Evolutionary conservation across 2,797 vertebrate genomes (phyloP).

Genomic region (Hephaestus fuliginosus): DNA sequence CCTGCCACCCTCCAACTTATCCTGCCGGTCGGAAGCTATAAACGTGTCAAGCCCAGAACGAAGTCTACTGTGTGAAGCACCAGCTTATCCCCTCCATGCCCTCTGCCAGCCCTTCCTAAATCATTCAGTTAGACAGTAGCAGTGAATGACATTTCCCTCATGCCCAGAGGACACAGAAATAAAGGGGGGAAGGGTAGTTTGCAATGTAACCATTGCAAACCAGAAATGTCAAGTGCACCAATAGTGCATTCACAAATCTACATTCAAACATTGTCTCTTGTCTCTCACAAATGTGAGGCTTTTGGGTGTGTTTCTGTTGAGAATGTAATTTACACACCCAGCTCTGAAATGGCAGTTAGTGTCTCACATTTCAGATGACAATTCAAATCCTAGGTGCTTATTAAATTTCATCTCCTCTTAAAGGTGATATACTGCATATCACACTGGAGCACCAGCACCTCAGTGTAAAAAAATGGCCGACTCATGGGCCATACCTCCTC

Average conservation of each 20-base stretch:
- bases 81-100: conserved; percentile 36
- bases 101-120: conserved; percentile 56
- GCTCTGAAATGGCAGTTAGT: not conserved
- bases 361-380: too few relatives aligned
- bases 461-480: too few relatives aligned
- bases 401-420: not conserved
- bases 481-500: too few relatives aligned
- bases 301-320: not conserved
- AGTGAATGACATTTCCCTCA: conserved; percentile 80
- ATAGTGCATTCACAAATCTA: too few relatives aligned
- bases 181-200: conserved; percentile 16
- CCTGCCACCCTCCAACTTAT: conserved; percentile 73
- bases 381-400: not conserved
- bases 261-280: not conserved
- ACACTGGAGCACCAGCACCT: too few relatives aligned
- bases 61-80: conserved; percentile 69
- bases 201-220: not conserved
- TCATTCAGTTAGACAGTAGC: conserved; percentile 77
- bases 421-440: too few relatives aligned
- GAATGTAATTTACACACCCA: not conserved
- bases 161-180: conserved; percentile 56
- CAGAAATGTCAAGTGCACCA: not conserved
- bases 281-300: not conserved
- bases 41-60: conserved; percentile 74
- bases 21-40: conserved; percentile 71